phyloP scores from a whole-genome alignment of 2,797 vertebrate species.

The Adelosebastes latens region DNA sequence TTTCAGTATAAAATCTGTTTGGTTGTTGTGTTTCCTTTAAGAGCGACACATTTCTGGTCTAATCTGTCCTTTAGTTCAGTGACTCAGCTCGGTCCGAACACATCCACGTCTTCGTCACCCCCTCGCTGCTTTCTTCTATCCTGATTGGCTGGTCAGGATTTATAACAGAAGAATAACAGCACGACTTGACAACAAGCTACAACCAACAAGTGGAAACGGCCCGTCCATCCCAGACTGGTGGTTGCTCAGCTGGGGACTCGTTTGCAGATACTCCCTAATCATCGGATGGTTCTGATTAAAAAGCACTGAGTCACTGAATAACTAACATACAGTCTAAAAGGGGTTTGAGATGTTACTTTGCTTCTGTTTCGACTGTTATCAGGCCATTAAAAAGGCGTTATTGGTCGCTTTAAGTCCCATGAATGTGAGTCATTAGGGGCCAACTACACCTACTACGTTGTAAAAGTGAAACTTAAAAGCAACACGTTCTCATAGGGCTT shows the following conservation, averaged over 20 bases:
- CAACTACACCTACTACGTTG: too few relatives aligned
- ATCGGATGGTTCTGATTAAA: background rate
- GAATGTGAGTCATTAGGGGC: too few relatives aligned
- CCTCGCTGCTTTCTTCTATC: slow-evolving; percentile 62
- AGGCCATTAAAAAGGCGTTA: too few relatives aligned
- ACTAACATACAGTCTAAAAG: background rate
- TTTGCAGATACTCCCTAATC: background rate
- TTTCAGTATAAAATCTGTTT: background rate
- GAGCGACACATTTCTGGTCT: background rate
- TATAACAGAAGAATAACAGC: slow-evolving; percentile 61
- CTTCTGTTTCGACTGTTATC: background rate
- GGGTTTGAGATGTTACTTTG: background rate
- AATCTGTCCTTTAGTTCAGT: slow-evolving; percentile 16
- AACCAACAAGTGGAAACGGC: background rate
- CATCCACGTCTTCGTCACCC: background rate
- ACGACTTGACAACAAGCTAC: background rate
- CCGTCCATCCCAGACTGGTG: slow-evolving; percentile 55
- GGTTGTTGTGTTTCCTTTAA: background rate
- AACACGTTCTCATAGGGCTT: too few relatives aligned
- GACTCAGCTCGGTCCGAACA: slow-evolving; percentile 26
- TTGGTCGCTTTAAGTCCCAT: too few relatives aligned
- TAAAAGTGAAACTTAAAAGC: too few relatives aligned
- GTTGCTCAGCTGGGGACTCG: slow-evolving; percentile 55
- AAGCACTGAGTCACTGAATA: slow-evolving; percentile 1
- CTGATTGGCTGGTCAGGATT: slow-evolving; percentile 84